These are phyloP conservation scores for Drosophila neonasuta DNA, from an alignment of 2,888 invertebrate species.

Conservation along the genomic window DNA sequence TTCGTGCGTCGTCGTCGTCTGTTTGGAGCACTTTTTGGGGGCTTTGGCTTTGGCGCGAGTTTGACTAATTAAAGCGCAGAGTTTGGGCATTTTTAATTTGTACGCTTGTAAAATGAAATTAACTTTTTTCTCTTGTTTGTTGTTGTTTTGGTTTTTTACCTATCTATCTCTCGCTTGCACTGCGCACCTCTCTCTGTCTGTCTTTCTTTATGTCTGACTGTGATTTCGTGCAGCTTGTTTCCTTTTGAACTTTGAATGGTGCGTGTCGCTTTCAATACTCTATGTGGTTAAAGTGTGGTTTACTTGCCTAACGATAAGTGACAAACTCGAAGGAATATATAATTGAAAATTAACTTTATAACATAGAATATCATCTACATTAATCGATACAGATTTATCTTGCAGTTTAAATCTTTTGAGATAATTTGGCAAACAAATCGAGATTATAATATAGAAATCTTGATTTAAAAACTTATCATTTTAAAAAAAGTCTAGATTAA, in stretches of 20 bases:
- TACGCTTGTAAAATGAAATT: constrained; percentile 77
- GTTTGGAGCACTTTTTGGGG: constrained; percentile 26
- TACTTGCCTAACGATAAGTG: neutral
- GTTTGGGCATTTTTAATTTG: constrained; percentile 78
- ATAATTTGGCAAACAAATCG: no score
- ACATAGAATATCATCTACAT: no score
- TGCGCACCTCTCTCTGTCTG: constrained; percentile 1
- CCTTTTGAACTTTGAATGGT: constrained; percentile 75
- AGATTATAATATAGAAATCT: no score
- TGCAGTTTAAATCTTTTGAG: no score
- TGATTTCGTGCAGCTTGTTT: constrained; percentile 77
- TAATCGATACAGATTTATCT: no score
- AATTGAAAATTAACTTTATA: neutral
- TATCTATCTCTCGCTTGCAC: constrained; percentile 18
- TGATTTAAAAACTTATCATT: no score
- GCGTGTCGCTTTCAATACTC: constrained; percentile 60
- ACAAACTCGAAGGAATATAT: neutral
- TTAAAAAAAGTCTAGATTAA: no score
- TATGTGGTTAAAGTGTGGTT: neutral
- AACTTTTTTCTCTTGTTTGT: constrained; percentile 40
- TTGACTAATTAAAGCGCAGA: constrained; percentile 79
- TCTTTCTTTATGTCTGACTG: constrained; percentile 23
- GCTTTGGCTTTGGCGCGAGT: constrained; percentile 74
- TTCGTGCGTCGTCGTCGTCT: constrained; percentile 54
- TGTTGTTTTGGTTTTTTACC: constrained; percentile 17